Percentiles rank a stretch among this genome's conserved stretches.
Evolutionary conservation across 23 tunicate species (phyloP).

Genomic region (Diplosoma virens): DNA sequence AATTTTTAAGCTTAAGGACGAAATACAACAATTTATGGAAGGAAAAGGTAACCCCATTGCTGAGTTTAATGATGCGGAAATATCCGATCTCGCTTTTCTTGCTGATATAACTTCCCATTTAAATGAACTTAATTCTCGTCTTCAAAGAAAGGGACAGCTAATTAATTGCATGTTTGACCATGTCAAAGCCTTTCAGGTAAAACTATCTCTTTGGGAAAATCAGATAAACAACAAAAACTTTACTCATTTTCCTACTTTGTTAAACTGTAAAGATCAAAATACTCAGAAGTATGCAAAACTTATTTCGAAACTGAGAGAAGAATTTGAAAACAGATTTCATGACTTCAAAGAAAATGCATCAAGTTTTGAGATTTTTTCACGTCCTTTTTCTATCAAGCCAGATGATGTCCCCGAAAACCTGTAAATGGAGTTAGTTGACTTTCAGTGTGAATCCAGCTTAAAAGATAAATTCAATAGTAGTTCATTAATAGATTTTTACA

Average conservation of each 20-base stretch:
- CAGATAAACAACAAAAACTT: conserved; percentile 44
- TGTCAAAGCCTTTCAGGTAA: conserved; percentile 42
- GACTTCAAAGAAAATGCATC: not conserved
- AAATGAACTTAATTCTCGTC: conserved; percentile 20
- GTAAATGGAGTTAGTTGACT: conserved; percentile 18
- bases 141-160: conserved; percentile 8
- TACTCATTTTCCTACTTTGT: conserved; percentile 50
- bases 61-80: not conserved
- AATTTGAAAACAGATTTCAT: conserved; percentile 8
- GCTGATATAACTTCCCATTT: conserved; percentile 30
- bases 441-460: not conserved
- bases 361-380: conserved; percentile 10
- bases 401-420: conserved; percentile 4
- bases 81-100: conserved; percentile 20
- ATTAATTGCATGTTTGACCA: conserved; percentile 20
- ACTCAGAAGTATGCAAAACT: not conserved
- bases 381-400: not conserved
- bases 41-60: conserved; percentile 6
- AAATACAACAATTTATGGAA: conserved; percentile 14
- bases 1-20: conserved; percentile 28
- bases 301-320: conserved; percentile 1
- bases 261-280: conserved; percentile 27
- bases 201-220: conserved; percentile 42
- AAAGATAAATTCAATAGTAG: not conserved
- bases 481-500: conserved; percentile 5